Conservation (phyloP, 2,113 vertebrate genomes). For the Sylvietta virens region DNA sequence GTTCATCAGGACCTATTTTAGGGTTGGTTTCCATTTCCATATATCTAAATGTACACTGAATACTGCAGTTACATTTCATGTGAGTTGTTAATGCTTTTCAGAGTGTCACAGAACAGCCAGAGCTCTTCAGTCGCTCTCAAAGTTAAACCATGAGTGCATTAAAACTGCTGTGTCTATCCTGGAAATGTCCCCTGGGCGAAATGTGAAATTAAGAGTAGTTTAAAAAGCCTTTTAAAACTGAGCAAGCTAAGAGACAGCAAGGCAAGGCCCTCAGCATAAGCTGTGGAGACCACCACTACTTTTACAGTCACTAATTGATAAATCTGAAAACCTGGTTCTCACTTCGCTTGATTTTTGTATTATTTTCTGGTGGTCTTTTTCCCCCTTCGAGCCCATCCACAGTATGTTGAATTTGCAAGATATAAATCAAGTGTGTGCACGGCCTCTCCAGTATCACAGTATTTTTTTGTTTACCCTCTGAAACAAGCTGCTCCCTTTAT, state of each 20-base stretch:
- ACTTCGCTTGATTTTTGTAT: not conserved
- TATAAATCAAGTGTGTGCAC: accelerated
- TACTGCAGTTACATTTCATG: not conserved
- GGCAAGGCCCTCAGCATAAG: not conserved
- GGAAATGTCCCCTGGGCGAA: not conserved
- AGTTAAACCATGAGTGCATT: not conserved
- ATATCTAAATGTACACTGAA: accelerated
- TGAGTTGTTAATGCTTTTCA: not conserved
- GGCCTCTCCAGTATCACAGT: not conserved
- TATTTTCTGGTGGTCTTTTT: not conserved
- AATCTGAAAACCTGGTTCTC: not conserved
- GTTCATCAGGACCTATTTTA: not conserved
- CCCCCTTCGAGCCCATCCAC: not conserved
- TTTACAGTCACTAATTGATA: not conserved
- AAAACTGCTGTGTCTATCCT: not conserved
- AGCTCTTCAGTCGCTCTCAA: not conserved
- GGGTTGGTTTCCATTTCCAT: not conserved
- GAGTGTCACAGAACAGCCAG: not conserved
- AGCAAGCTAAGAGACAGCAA: not conserved
- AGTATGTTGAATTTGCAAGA: not conserved
- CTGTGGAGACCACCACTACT: not conserved
- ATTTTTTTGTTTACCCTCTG: not conserved
- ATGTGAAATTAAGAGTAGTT: not conserved
- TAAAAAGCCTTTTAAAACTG: not conserved
- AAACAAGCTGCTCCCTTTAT: not conserved